Evolutionary conservation across 2,113 vertebrate genomes (phyloP), one percentile per base, ranked within the genome.

Genomic region (Cyanoderma ruficeps): DNA sequence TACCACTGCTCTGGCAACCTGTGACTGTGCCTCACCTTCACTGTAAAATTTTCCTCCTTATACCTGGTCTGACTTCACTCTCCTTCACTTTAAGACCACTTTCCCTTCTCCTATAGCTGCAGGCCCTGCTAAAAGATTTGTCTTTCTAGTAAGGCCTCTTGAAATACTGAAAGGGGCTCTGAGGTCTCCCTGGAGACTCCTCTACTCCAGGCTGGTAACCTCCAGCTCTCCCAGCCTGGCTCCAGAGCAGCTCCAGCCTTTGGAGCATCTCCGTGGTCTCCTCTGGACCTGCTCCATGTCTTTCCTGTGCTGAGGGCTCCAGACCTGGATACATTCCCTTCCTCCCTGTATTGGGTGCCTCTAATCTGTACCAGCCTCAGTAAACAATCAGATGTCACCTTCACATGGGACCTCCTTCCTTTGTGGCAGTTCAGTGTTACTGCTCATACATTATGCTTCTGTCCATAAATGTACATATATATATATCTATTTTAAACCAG

Each of bases 301-400:
- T 2, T 25, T 21, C 19, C 52, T 60, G 46, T 16, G n/a, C 60
- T 82, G 20, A 74, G 60, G 18, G 46, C 77, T 82, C 77, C 69
- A 75, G 37, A 52, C 23, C 44, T 46, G 37, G 44, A 9, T 4
- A 2, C 10, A 24, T 59, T 77, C 68, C 42, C 44, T 80, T 50
- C 35, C 72, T 76, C 37, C n/a, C 37, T 65, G 6, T 11, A 5
- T 11, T 55, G 64, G 41, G n/a, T 52, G 39, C 41, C 65, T 56
- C 33, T 53, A 3, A 35, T 9, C 44, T 31, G 52, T 7, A 57
- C 27, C 84, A 76, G 39, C 57, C 63, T 37, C 67, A 49, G 39
- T 0, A 13, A 21, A 52, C 63, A 50, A 6, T 0, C 22, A 15
- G 6, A 35, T 8, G 15, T 24, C 37, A 60, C 18, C 23, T 4